Conservation (phyloP, 2,888 invertebrate genomes). For the Scrobipalpa atriplicella region DNA sequence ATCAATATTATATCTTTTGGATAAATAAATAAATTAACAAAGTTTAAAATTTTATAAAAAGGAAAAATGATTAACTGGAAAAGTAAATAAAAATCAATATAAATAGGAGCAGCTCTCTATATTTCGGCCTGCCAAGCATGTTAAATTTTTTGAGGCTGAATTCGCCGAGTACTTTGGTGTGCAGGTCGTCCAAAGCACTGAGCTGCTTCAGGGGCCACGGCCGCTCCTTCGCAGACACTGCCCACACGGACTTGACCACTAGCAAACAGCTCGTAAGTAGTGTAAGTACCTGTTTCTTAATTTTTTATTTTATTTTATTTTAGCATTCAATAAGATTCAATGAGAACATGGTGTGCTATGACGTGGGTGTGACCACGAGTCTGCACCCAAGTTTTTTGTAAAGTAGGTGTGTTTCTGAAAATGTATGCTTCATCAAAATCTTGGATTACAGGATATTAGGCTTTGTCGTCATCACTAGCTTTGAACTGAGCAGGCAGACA, state of each 20-base stretch:
- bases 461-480: no score
- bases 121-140: constrained; percentile 52
- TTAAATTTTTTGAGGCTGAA: constrained; percentile 50
- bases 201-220: constrained; percentile 37
- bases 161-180: constrained; percentile 41
- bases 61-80: constrained; percentile 49
- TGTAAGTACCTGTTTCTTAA: not conserved
- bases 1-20: constrained; percentile 37
- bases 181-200: constrained; percentile 37
- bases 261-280: constrained; percentile 45
- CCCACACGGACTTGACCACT: constrained; percentile 48
- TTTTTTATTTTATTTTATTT: no score
- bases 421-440: no score
- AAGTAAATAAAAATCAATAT: constrained; percentile 34
- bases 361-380: no score
- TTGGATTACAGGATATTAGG: no score
- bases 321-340: no score
- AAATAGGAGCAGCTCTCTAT: constrained; percentile 34
- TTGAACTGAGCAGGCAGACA: no score
- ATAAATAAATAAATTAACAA: constrained; percentile 25
- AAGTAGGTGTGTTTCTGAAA: no score
- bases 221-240: constrained; percentile 54
- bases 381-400: no score
- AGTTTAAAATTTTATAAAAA: constrained; percentile 36
- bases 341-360: no score